phyloP scores from a whole-genome alignment of 2,888 invertebrate species.

The Patella pellucida region DNA sequence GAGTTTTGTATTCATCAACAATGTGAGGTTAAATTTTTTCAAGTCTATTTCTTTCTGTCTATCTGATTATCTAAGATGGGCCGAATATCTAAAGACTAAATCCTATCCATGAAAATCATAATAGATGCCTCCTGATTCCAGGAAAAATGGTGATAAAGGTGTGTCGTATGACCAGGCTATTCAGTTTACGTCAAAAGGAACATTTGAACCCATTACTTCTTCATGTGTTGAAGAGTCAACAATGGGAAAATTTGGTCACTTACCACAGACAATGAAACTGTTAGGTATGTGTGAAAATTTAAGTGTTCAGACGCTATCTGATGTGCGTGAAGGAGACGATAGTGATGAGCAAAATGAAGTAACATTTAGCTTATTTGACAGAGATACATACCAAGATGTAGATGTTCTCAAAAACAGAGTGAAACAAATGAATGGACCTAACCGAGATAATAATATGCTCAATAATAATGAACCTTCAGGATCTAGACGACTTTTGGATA shows the following conservation, averaged over 20 bases:
- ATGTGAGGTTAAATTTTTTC: neutral
- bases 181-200: neutral
- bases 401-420: constrained; percentile 42
- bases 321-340: constrained; percentile 24
- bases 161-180: neutral
- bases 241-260: neutral
- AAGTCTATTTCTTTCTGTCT: neutral
- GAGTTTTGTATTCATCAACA: neutral
- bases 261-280: constrained; percentile 28
- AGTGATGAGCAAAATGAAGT: constrained; percentile 15
- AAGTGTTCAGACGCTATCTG: constrained; percentile 23
- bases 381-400: constrained; percentile 41
- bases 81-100: constrained; percentile 7
- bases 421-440: constrained; percentile 14
- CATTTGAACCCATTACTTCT: neutral
- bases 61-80: too few relatives aligned
- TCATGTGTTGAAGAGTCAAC: neutral
- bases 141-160: constrained; percentile 22
- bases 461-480: neutral
- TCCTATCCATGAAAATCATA: constrained; percentile 7
- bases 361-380: constrained; percentile 26
- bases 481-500: neutral
- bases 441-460: neutral
- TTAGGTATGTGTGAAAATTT: constrained; percentile 41
- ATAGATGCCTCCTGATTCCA: constrained; percentile 19